Evolutionary conservation across 2,797 vertebrate genomes (phyloP), one percentile per base, ranked within the genome.

Genomic region (Catharus ustulatus): DNA sequence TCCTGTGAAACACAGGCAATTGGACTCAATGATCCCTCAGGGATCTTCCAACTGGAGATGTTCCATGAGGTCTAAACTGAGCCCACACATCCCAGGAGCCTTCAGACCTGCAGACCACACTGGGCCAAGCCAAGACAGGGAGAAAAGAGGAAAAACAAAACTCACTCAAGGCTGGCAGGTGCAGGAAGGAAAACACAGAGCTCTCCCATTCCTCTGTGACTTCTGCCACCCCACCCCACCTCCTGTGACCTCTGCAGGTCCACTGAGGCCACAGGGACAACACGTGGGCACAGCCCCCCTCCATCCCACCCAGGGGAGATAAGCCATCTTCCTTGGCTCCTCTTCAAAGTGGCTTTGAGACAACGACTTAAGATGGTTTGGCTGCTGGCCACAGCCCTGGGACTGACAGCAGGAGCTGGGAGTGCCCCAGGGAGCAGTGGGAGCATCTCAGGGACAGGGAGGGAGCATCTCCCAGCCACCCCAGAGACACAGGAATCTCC

Each of bases 21-120:
- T 5, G 8, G 42, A 42, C 1, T 36, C 0, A 0, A 17, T 10
- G 55, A 30, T n/a, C 36, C 32, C 29, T 11, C 11, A 55, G 43
- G 24, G 57, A 24, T 26, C 36, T 26, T 30, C 71, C 87, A 38
- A 11, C 43, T 63, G 57, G 5, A 69, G 32, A 62, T 15, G n/a
- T 3, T 49, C 48, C 57, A 48, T 4, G 4, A 32, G 63, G 30
- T 4, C 34, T 10, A 24, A 76, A 34, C 12, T 1, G 2, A 52
- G 15, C 19, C 36, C 57, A 45, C 51, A 23, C 57, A 29, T 1
- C 18, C 42, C 34, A 58, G 74, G 43, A 84, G 68, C 7, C 72
- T 32, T 45, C 61, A 93, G 46, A 51, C n/a, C 10, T 22, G 13
- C 54, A 43, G 13, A 13, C 6, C 87, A 12, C 38, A 4, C 0